Conservation (phyloP, 2,797 vertebrate genomes). For the Hozukius guyotensis region DNA sequence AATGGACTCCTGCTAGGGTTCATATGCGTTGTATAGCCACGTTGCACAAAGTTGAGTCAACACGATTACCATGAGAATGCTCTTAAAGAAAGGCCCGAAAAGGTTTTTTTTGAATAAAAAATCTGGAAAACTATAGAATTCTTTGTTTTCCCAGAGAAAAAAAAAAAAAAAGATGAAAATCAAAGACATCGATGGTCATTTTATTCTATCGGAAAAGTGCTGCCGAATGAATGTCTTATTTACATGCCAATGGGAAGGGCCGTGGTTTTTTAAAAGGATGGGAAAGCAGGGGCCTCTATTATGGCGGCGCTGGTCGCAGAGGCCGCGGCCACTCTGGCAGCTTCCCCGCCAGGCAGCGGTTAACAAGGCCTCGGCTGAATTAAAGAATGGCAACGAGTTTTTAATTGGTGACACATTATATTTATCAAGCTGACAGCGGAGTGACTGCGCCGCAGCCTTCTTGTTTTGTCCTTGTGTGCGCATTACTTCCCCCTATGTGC, state of each 20-base stretch:
- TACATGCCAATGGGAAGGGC: constrained; percentile 91
- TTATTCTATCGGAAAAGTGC: constrained; percentile 89
- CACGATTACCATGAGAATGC: constrained; percentile 89
- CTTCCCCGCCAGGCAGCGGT: constrained; percentile 89
- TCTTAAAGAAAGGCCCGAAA: constrained; percentile 80
- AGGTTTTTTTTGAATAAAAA: constrained; percentile 85
- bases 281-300: constrained; percentile 86
- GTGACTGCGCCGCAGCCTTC: constrained; percentile 84
- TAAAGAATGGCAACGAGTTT: constrained; percentile 93
- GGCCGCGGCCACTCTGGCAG: constrained; percentile 75
- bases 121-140: constrained; percentile 89
- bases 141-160: constrained; percentile 84
- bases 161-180: constrained; percentile 85
- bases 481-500: constrained; percentile 87
- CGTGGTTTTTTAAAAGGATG: constrained; percentile 86
- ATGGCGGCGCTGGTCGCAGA: constrained; percentile 86
- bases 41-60: constrained; percentile 89
- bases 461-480: constrained; percentile 88
- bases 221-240: constrained; percentile 94
- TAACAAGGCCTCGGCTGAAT: constrained; percentile 92
- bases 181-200: constrained; percentile 93
- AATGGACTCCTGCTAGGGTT: constrained; percentile 91
- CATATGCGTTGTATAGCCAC: constrained; percentile 86
- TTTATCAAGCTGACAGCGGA: constrained; percentile 94
- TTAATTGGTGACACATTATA: constrained; percentile 99